phyloP scores from a whole-genome alignment of 2,113 vertebrate genomes.

The Cynopterus brachyotis region DNA sequence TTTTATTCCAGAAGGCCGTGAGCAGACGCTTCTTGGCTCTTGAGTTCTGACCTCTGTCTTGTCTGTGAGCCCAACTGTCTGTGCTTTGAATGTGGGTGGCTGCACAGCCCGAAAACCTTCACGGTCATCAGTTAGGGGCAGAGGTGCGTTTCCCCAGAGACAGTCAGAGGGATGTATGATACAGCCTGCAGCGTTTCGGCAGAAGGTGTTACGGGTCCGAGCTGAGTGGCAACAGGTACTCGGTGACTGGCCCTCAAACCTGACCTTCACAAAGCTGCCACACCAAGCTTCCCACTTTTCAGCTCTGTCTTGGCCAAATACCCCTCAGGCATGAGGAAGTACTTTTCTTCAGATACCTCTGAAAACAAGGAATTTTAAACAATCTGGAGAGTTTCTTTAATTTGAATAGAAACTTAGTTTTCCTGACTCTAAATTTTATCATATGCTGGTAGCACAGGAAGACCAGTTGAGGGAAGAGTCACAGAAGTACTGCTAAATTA shows the following conservation, averaged over 20 bases:
- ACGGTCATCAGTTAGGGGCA: background rate
- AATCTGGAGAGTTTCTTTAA: background rate
- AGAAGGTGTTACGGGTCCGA: rapidly evolving
- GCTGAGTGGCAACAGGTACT: background rate
- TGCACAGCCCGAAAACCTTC: background rate
- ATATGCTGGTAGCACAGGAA: background rate
- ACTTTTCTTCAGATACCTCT: background rate
- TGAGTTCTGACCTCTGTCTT: background rate
- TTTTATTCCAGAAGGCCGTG: background rate
- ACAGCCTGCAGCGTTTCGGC: background rate
- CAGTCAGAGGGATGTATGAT: rapidly evolving
- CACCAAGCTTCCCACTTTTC: background rate
- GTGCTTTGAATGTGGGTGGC: background rate
- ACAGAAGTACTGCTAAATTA: background rate
- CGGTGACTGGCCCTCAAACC: background rate
- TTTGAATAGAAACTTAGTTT: background rate
- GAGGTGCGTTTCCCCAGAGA: background rate
- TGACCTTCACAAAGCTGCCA: rapidly evolving
- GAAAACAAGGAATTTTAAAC: background rate
- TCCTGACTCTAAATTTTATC: background rate
- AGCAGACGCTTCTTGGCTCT: background rate
- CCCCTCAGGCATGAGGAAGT: background rate
- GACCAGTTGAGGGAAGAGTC: background rate
- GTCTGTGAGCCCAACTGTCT: background rate
- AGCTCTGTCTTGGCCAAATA: background rate